Evolutionary conservation across 2,113 vertebrate genomes (phyloP), one percentile per base, ranked within the genome.

Genomic region (Elaphurus davidianus): DNA sequence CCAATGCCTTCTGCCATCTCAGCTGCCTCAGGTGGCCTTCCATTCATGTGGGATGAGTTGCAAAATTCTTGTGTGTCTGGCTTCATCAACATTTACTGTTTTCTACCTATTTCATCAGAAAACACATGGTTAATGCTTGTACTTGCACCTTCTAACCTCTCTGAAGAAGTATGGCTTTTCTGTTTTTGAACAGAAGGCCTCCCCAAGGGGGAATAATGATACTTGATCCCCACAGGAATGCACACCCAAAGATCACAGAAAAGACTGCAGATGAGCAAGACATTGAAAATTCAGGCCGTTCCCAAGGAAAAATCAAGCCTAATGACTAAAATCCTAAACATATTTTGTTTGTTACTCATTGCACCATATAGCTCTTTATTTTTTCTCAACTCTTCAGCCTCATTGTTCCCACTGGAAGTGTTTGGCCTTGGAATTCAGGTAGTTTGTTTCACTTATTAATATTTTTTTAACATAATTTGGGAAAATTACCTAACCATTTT

Each of bases 1-100:
- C 55, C 30, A 78, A 15, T 92, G 91, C 43, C 84, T 96, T 94
- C 67, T 88, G 74, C 88, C 97, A 60, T 92, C 85, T 79, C 78
- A 47, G 23, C n/a, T 97, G 90, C 96, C 84, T 93, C 59, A 25
- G 64, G 78, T 86, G 78, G 60, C 62, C 60, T 91, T 76, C 47
- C 45, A 60, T 79, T 25, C 23, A 19, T 43, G n/a, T 79, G 52
- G 97, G 86, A 96, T 97, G 88, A 96, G 57, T 40, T 97, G 85
- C 94, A 98, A 97, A 96, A 98, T 98, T 98, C 95, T 43, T 91
- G 47, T 50, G 47, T 97, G 55, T 67, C 85, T 96, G 76, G 71
- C 60, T 97, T 96, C 52, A 89, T 97, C 93, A 97, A 94, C 78
- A 95, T 79, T 96, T 88, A 94, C 82, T 86, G 59, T 62, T 15